These are phyloP conservation scores for Metopolophium dirhodum DNA, from an alignment of 1,140 invertebrate species.

Conservation along the genomic window DNA sequence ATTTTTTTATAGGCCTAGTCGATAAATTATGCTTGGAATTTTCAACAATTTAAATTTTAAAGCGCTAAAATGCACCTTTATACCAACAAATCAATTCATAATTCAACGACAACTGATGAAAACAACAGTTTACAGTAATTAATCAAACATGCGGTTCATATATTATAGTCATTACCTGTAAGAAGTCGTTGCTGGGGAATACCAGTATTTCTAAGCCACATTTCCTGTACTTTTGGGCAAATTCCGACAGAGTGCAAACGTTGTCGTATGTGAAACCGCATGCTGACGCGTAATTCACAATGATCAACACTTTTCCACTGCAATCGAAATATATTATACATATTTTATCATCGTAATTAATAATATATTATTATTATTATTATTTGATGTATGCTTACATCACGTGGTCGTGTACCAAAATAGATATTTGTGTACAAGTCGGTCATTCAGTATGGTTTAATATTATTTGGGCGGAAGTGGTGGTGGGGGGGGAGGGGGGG, in stretches of 20 bases:
- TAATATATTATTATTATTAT: neutral
- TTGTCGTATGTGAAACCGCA: neutral
- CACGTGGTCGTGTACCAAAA: neutral
- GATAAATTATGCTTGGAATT: neutral
- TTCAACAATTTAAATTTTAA: neutral
- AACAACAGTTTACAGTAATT: neutral
- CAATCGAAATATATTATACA: neutral
- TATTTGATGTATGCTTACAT: neutral
- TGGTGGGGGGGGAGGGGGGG: too few relatives aligned
- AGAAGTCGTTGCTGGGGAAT: conserved; percentile 9
- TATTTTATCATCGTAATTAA: neutral
- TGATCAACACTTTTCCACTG: neutral
- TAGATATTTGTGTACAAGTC: neutral
- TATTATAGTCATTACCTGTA: neutral
- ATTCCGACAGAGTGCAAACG: neutral
- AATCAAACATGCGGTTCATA: neutral
- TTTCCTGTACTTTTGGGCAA: neutral
- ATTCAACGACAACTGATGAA: neutral
- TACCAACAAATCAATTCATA: neutral
- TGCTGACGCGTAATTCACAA: neutral
- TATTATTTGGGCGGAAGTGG: neutral
- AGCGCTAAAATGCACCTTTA: neutral
- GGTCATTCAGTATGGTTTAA: neutral
- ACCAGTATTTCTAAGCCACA: neutral
- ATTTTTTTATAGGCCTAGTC: too few relatives aligned